Conservation (phyloP, 2,797 vertebrate species). For the Pangasius sanitwongsei region DNA sequence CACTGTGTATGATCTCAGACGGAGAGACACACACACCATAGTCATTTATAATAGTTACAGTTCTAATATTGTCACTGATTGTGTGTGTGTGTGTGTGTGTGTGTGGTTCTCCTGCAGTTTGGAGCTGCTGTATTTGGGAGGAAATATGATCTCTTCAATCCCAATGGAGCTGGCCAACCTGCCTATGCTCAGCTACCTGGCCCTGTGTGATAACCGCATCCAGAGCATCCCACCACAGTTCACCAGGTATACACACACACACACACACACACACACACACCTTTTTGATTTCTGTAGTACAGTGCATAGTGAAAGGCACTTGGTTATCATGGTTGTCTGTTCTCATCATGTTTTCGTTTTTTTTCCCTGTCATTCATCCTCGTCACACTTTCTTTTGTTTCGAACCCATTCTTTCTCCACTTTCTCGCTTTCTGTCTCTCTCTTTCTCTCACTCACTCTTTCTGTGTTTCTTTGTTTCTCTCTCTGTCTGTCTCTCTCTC, state of each 20-base stretch:
- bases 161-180: constrained; percentile 93
- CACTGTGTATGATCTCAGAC: background rate
- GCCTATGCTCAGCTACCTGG: constrained; percentile 89
- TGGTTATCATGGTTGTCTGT: background rate
- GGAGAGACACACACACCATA: background rate
- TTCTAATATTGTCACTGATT: background rate
- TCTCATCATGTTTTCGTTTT: background rate
- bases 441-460: background rate
- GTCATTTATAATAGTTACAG: background rate
- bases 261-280: constrained; percentile 53
- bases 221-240: constrained; percentile 96
- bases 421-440: background rate
- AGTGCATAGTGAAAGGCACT: background rate
- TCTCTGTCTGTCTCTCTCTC: background rate
- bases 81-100: background rate
- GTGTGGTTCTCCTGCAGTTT: constrained; percentile 73
- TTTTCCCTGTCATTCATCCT: background rate
- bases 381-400: background rate
- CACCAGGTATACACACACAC: constrained; percentile 83
- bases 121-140: constrained; percentile 94
- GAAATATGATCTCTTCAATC: constrained; percentile 93
- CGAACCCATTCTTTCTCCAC: background rate
- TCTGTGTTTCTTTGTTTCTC: background rate
- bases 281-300: background rate
- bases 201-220: constrained; percentile 97